Conservation (phyloP, 2,113 vertebrate species). For the Panthera leo region DNA sequence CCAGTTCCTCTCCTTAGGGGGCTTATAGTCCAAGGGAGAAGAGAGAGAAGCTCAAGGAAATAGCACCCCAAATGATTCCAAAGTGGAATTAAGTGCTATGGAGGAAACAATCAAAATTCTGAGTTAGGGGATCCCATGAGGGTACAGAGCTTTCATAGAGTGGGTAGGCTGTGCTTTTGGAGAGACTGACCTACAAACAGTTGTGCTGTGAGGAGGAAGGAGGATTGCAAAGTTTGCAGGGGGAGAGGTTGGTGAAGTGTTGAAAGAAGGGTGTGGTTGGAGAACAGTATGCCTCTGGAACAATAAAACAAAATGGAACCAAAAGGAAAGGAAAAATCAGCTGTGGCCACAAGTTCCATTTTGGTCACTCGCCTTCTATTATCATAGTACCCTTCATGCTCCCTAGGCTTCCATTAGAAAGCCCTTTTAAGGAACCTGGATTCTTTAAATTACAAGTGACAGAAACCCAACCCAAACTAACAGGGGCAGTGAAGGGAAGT, state of each 20-base stretch:
- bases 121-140: not conserved
- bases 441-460: not conserved
- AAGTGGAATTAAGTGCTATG: not conserved
- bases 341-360: not conserved
- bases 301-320: not conserved
- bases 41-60: not conserved
- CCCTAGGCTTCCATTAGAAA: not conserved
- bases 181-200: not conserved
- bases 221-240: not conserved
- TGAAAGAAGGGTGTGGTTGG: not conserved
- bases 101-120: not conserved
- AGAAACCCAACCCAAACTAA: not conserved
- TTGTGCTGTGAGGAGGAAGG: not conserved
- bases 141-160: not conserved
- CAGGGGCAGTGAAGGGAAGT: not conserved
- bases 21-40: not conserved
- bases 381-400: not conserved
- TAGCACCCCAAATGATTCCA: not conserved
- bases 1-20: not conserved
- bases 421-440: not conserved
- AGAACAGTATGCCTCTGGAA: not conserved
- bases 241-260: not conserved
- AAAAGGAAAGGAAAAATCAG: not conserved
- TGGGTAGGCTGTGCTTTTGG: not conserved
- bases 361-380: not conserved